Conservation (phyloP, 2,797 vertebrate species). For the Smutsia gigantea region DNA sequence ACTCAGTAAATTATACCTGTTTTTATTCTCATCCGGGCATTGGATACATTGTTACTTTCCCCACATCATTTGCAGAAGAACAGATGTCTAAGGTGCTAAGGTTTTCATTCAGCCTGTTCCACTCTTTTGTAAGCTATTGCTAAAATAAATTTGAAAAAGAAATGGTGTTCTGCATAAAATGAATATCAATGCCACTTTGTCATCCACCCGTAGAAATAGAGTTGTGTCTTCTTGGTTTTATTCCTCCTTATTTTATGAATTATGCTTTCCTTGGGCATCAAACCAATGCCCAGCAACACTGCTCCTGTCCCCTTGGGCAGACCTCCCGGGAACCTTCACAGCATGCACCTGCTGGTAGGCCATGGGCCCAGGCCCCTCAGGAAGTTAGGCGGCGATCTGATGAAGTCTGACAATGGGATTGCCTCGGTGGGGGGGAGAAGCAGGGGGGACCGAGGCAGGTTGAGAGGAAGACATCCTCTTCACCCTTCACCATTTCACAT, state of each 20-base stretch:
- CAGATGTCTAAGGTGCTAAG: no score
- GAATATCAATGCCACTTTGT: neutral
- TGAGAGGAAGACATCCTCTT: neutral
- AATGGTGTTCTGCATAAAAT: neutral
- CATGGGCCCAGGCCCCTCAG: accelerated
- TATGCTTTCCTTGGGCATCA: neutral
- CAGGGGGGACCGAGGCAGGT: no score
- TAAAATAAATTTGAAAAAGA: neutral
- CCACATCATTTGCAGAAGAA: no score
- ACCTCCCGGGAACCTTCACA: accelerated
- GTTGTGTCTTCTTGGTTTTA: neutral
- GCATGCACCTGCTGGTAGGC: accelerated
- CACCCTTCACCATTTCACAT: neutral
- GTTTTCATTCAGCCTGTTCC: neutral
- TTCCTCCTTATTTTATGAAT: neutral
- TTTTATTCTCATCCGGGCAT: neutral
- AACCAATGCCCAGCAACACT: neutral
- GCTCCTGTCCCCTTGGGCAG: neutral
- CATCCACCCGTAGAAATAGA: neutral
- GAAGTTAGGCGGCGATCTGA: accelerated
- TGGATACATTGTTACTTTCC: neutral
- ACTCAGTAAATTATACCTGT: no score
- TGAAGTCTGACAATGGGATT: accelerated
- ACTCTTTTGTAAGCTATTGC: neutral
- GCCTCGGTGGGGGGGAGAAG: neutral